These are phyloP conservation scores for Oryzias melastigma DNA, from an alignment of 2,113 vertebrate genomes.

Conservation along the genomic window DNA sequence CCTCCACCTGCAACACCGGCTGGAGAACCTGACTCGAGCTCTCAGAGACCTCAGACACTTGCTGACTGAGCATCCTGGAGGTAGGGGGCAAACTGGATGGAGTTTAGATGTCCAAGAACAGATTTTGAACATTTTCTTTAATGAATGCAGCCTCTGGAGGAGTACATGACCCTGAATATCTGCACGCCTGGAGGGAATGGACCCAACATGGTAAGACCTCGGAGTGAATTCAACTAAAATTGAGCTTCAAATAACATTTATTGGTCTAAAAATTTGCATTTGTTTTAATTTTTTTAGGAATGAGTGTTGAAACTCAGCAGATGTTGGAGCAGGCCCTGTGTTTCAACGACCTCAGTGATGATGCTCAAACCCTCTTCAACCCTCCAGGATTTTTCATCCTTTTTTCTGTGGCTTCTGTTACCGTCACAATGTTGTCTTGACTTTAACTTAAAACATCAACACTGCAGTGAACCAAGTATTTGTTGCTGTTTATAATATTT, in stretches of 20 bases:
- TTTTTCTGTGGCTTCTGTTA: conserved; percentile 15
- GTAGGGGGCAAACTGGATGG: conserved; percentile 25
- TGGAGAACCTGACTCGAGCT: conserved; percentile 68
- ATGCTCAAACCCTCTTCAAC: conserved; percentile 23
- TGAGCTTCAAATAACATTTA: neutral
- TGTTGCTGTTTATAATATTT: no score
- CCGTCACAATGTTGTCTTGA: conserved; percentile 26
- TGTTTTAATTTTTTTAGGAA: conserved; percentile 47
- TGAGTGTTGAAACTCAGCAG: conserved; percentile 61
- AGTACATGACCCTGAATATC: conserved; percentile 41
- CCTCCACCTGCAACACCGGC: conserved; percentile 61
- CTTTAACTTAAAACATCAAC: neutral
- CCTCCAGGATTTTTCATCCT: conserved; percentile 24
- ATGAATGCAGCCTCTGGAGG: conserved; percentile 35
- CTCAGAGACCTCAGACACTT: conserved; percentile 66
- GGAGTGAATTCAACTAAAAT: neutral
- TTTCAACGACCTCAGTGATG: conserved; percentile 42
- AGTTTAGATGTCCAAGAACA: no score
- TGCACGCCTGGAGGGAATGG: conserved; percentile 67
- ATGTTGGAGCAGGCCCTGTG: conserved; percentile 69
- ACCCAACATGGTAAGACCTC: conserved; percentile 59
- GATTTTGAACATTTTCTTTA: neutral
- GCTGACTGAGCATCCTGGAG: conserved; percentile 58
- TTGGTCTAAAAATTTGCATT: neutral
- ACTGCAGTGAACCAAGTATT: no score